Percentiles rank a stretch among this genome's conserved stretches.
Evolutionary conservation across 2,113 vertebrate species (phyloP).

Genomic region (Notarius quadriscutis): DNA sequence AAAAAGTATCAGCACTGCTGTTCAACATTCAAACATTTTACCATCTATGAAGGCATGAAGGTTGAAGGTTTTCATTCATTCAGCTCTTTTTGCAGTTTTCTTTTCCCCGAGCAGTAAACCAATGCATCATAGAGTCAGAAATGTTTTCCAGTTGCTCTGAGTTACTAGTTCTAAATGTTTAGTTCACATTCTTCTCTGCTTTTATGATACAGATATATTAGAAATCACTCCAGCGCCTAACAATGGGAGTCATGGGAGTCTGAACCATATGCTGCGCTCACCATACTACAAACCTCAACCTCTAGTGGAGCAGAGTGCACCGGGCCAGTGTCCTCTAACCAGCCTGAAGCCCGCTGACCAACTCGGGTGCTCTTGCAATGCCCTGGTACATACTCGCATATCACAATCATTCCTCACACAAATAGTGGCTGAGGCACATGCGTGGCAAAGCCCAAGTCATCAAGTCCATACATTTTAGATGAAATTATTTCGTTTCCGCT

Average conservation of each 20-base stretch:
- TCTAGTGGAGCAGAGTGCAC: constrained; percentile 60
- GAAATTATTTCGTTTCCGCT: too few relatives aligned
- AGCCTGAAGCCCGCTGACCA: constrained; percentile 55
- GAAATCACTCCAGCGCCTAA: constrained; percentile 67
- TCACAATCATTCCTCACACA: not conserved
- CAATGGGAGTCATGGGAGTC: constrained; percentile 77
- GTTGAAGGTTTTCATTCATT: too few relatives aligned
- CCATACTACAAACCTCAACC: constrained; percentile 55
- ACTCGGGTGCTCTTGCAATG: constrained; percentile 66
- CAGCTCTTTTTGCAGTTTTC: not conserved
- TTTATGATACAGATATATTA: constrained; percentile 67
- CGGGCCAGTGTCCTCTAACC: constrained; percentile 54
- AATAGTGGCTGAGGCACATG: not conserved
- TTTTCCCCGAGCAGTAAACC: not conserved
- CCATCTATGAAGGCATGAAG: too few relatives aligned
- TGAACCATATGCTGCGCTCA: constrained; percentile 72
- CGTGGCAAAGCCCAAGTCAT: not conserved
- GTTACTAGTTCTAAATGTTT: not conserved
- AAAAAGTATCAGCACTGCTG: too few relatives aligned
- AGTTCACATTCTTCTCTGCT: not conserved
- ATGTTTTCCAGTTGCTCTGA: not conserved
- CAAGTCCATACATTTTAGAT: not conserved
- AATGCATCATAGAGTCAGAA: not conserved
- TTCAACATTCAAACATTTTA: too few relatives aligned
- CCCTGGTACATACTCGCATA: constrained; percentile 53